A percentile compares a stretch with the other conserved stretches of the same genome.
phyloP scores from a whole-genome alignment of 2,797 vertebrate species.

The Epinephelus coioides region DNA sequence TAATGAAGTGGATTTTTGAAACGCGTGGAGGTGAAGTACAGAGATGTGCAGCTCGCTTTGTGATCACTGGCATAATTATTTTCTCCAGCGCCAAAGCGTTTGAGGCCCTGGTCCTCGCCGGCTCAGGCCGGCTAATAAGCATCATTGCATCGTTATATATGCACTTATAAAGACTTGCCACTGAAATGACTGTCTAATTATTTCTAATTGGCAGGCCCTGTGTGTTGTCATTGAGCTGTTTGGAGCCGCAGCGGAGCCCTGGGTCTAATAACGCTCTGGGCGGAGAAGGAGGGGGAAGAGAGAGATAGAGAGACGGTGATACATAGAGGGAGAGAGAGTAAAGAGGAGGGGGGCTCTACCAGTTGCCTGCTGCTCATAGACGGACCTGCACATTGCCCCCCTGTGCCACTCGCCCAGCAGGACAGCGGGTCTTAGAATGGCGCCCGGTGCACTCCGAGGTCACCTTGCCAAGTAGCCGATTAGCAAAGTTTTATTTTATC shows the following conservation, averaged over 20 bases:
- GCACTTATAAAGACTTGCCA: constrained; percentile 99
- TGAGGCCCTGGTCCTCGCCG: constrained; percentile 90
- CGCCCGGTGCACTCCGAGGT: constrained; percentile 66
- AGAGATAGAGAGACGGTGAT: constrained; percentile 35
- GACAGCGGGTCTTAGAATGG: constrained; percentile 56
- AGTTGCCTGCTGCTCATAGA: constrained; percentile 66
- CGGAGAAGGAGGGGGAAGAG: constrained; percentile 77
- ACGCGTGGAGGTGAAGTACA: constrained; percentile 99
- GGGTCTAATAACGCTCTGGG: constrained; percentile 95
- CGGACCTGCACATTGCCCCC: constrained; percentile 60
- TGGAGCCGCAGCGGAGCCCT: constrained; percentile 91
- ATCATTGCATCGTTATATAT: constrained; percentile 99
- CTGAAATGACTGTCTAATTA: constrained; percentile 99
- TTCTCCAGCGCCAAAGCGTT: constrained; percentile 91
- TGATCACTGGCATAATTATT: constrained; percentile 98
- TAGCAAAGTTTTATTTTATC: constrained; percentile 72
- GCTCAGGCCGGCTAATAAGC: constrained; percentile 96
- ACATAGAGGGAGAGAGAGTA: constrained; percentile 17
- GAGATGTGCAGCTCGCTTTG: constrained; percentile 97
- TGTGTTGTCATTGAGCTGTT: constrained; percentile 98
- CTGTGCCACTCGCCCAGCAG: constrained; percentile 67
- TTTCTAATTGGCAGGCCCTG: constrained; percentile 99
- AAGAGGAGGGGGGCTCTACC: constrained; percentile 43
- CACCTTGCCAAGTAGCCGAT: constrained; percentile 76
- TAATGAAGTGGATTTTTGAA: constrained; percentile 99